phyloP scores from a whole-genome alignment of 2,797 vertebrate species.

The Bovichtus diacanthus region DNA sequence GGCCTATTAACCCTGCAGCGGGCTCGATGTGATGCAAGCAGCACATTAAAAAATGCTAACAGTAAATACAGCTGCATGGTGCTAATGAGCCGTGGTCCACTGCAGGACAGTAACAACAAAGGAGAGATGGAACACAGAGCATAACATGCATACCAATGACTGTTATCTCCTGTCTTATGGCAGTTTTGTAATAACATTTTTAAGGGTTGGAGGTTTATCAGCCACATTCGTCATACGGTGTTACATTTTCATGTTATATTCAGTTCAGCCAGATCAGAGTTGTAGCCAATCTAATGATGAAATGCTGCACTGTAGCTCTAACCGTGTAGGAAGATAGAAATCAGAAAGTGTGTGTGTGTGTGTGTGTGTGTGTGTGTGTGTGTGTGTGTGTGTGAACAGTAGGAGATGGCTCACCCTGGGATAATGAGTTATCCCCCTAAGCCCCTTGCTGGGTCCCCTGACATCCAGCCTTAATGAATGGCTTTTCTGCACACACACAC shows the following conservation, averaged over 20 bases:
- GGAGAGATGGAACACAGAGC: slow-evolving; percentile 1
- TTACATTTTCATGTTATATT: slow-evolving; percentile 13
- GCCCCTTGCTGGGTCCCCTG: slow-evolving; percentile 62
- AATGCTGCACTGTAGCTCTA: slow-evolving; percentile 31
- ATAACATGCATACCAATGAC: neutral
- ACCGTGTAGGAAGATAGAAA: slow-evolving; percentile 21
- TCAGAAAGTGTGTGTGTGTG: slow-evolving; percentile 27
- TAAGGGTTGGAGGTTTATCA: neutral
- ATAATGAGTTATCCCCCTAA: slow-evolving; percentile 74
- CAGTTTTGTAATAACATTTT: neutral
- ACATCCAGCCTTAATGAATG: slow-evolving; percentile 71
- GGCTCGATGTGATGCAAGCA: slow-evolving; percentile 15
- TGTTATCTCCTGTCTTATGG: neutral
- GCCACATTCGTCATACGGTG: neutral
- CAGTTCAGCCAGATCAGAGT: slow-evolving; percentile 9
- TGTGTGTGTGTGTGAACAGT: slow-evolving; percentile 42
- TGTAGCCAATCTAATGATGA: slow-evolving; percentile 25
- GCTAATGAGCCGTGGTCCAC: slow-evolving; percentile 35
- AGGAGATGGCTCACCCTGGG: slow-evolving; percentile 52
- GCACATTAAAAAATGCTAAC: slow-evolving; percentile 31
- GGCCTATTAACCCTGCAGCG: slow-evolving; percentile 37
- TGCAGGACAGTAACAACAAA: slow-evolving; percentile 26
- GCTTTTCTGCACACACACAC: slow-evolving; percentile 45
- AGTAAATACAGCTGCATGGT: slow-evolving; percentile 29
- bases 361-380: slow-evolving; percentile 14